Evolutionary conservation across 2,888 invertebrate species (phyloP).

Genomic region (Lepidochrysops patricia): DNA sequence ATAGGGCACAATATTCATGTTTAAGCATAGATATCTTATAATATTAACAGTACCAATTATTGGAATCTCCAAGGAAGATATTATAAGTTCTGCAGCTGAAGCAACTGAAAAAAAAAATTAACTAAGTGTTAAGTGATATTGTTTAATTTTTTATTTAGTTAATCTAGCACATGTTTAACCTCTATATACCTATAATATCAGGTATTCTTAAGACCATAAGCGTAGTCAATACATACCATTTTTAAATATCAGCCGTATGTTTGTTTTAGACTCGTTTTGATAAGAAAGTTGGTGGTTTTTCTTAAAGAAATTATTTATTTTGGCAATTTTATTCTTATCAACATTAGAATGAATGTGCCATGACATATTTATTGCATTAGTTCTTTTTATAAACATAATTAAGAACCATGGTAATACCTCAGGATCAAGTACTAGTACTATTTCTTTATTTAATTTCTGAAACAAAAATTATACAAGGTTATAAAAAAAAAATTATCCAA

Average conservation of each 20-base stretch:
- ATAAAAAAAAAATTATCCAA: not conserved
- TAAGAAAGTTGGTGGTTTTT: slow-evolving; percentile 29
- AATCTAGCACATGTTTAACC: no score
- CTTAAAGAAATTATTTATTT: slow-evolving; percentile 50
- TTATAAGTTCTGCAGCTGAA: slow-evolving; percentile 71
- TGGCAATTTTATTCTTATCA: slow-evolving; percentile 46
- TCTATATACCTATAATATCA: no score
- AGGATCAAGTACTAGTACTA: slow-evolving; percentile 80
- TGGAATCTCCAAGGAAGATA: slow-evolving; percentile 72
- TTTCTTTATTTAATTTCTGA: slow-evolving; percentile 65
- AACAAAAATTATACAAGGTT: slow-evolving; percentile 28
- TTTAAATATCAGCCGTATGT: slow-evolving; percentile 84
- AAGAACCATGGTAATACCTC: slow-evolving; percentile 79
- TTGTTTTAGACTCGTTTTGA: slow-evolving; percentile 42
- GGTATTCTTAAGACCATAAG: no score
- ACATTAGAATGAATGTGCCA: slow-evolving; percentile 80
- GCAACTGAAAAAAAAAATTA: slow-evolving; percentile 61
- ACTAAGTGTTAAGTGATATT: slow-evolving; percentile 11
- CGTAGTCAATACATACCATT: slow-evolving; percentile 70
- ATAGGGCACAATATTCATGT: slow-evolving; percentile 66
- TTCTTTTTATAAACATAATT: slow-evolving; percentile 72
- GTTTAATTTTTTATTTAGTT: no score
- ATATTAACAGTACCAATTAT: slow-evolving; percentile 83
- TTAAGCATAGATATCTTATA: slow-evolving; percentile 78
- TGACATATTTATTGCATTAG: slow-evolving; percentile 67